phyloP scores from a whole-genome alignment of 2,113 vertebrate species.

The Peromyscus maniculatus region DNA sequence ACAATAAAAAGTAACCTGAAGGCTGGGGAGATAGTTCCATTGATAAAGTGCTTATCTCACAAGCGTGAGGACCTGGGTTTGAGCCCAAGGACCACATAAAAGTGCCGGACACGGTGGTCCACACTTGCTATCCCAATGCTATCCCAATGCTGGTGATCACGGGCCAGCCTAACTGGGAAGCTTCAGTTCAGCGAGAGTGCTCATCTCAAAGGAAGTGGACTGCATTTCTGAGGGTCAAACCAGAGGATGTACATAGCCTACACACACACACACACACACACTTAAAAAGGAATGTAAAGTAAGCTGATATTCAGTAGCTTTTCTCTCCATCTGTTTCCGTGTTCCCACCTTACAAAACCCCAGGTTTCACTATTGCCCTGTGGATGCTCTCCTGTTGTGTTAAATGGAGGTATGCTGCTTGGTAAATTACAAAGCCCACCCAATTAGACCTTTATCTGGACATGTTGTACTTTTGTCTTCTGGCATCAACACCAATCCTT shows the following conservation, averaged over 20 bases:
- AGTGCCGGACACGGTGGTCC: neutral
- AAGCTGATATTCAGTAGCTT: neutral
- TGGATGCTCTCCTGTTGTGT: neutral
- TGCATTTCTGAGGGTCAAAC: neutral
- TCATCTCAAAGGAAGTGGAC: neutral
- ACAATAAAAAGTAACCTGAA: neutral
- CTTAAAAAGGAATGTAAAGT: neutral
- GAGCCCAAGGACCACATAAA: neutral
- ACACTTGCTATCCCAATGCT: neutral
- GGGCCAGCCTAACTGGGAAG: neutral
- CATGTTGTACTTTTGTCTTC: neutral
- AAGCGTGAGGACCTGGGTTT: neutral
- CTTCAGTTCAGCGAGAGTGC: neutral
- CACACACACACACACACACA: neutral
- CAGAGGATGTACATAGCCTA: neutral
- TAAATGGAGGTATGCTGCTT: neutral
- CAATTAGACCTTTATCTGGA: neutral
- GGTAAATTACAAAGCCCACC: neutral
- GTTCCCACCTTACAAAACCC: neutral
- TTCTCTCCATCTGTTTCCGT: neutral
- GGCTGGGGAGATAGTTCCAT: neutral
- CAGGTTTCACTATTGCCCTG: neutral
- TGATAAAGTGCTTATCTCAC: neutral
- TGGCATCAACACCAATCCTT: neutral
- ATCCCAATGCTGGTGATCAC: neutral